Evolutionary conservation across 2,797 vertebrate genomes (phyloP).

Genomic region (Sphenodon punctatus): DNA sequence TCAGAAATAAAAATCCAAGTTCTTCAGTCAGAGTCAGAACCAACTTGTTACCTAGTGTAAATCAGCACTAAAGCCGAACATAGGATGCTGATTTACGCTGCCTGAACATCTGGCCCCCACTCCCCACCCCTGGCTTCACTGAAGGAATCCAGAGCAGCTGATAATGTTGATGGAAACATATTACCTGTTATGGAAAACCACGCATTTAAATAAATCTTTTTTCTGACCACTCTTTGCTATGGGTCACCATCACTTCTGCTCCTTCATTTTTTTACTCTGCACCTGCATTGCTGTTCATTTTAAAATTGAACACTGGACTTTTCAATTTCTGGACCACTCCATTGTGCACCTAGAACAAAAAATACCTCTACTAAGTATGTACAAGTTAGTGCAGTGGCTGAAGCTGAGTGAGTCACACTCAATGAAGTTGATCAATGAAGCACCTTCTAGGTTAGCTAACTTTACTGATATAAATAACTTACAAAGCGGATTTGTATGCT

Average conservation of each 20-base stretch:
- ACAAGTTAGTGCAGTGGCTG: not conserved
- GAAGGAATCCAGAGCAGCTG: not conserved
- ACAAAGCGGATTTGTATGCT: not conserved
- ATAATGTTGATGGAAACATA: not conserved
- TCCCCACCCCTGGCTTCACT: not conserved
- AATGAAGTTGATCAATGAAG: not conserved
- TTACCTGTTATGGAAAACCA: not conserved
- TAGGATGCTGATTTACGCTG: not conserved
- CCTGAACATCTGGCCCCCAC: not conserved
- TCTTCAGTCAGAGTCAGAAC: not conserved
- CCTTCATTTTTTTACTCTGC: slow-evolving; percentile 7
- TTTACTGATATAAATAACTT: not conserved
- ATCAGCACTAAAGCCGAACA: not conserved
- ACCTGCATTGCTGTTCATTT: not conserved
- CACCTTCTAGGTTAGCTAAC: not conserved
- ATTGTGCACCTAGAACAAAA: not conserved
- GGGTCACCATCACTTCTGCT: not conserved
- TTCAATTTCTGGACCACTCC: not conserved
- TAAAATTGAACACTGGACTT: not conserved
- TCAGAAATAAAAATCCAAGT: not conserved
- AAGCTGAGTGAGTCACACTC: not conserved
- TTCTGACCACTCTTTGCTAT: not conserved
- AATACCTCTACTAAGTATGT: not conserved
- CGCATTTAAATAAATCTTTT: not conserved
- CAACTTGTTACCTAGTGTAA: not conserved